phyloP scores from a whole-genome alignment of 2,888 invertebrate species.

The Xestobium rufovillosum region DNA sequence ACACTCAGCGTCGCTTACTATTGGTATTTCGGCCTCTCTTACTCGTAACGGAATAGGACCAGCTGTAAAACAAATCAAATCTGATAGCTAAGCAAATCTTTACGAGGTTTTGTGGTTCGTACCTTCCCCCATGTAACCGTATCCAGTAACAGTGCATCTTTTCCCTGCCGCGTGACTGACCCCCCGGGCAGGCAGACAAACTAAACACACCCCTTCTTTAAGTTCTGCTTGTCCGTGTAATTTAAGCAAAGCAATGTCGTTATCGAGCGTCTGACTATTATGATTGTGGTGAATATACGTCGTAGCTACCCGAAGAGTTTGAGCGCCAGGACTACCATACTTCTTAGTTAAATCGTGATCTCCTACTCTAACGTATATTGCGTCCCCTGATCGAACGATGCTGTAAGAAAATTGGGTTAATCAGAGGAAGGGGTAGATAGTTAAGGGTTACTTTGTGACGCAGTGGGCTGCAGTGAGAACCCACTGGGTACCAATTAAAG shows the following conservation, averaged over 20 bases:
- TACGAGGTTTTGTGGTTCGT: slow-evolving; percentile 19
- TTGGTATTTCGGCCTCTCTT: slow-evolving; percentile 84
- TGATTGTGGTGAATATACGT: slow-evolving; percentile 95
- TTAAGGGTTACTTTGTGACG: slow-evolving; percentile 69
- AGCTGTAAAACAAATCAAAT: slow-evolving; percentile 47
- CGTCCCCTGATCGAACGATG: slow-evolving; percentile 88
- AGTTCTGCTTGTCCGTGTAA: slow-evolving; percentile 83
- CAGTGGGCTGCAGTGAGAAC: slow-evolving; percentile 90
- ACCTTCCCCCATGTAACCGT: slow-evolving; percentile 95
- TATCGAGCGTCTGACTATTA: slow-evolving; percentile 88
- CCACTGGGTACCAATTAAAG: slow-evolving; percentile 90
- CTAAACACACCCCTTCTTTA: slow-evolving; percentile 76
- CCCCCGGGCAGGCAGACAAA: slow-evolving; percentile 82
- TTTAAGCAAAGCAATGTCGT: slow-evolving; percentile 87
- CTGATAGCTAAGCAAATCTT: slow-evolving; percentile 3
- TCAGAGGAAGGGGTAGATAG: too few species aligned
- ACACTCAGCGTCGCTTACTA: slow-evolving; percentile 88
- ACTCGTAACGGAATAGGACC: slow-evolving; percentile 87
- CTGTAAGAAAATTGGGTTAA: slow-evolving; percentile 44
- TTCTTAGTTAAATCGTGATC: slow-evolving; percentile 87
- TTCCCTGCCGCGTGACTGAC: slow-evolving; percentile 85
- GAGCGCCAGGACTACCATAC: slow-evolving; percentile 86
- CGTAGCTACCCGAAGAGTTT: slow-evolving; percentile 83
- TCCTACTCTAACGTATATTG: slow-evolving; percentile 87
- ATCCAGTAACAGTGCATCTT: slow-evolving; percentile 87